phyloP scores from a whole-genome alignment of 2,888 invertebrate genomes.

The Meteorus cinctellus region DNA sequence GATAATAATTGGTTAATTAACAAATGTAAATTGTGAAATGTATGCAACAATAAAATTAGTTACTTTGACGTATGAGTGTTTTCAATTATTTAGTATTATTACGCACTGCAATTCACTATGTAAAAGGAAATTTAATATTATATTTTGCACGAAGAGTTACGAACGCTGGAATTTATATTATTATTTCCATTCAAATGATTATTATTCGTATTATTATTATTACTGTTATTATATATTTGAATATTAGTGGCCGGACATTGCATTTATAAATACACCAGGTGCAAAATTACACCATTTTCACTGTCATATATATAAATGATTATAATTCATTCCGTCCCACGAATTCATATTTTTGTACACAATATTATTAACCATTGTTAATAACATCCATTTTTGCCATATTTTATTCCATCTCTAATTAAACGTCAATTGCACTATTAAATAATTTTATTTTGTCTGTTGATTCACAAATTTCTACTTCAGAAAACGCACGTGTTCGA shows the following conservation, averaged over 20 bases:
- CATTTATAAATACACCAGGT: background rate
- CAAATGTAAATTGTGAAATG: background rate
- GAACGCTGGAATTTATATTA: background rate
- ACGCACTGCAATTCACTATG: background rate
- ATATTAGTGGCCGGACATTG: background rate
- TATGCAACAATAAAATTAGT: background rate
- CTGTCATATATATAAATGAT: background rate
- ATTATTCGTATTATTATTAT: too few species aligned
- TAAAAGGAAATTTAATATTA: conserved; percentile 1
- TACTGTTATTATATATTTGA: background rate
- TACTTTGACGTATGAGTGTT: background rate
- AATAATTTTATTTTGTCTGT: background rate
- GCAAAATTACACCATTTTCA: background rate
- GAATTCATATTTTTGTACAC: background rate
- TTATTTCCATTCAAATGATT: too few species aligned
- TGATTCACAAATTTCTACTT: background rate
- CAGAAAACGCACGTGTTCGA: background rate
- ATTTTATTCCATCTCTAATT: background rate
- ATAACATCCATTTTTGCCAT: background rate
- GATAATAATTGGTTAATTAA: background rate
- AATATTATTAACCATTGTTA: background rate
- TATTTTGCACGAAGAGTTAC: background rate
- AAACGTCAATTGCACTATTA: background rate
- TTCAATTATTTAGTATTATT: background rate
- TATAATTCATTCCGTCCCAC: background rate